These are phyloP conservation scores for Apostichopus californicus DNA, from an alignment of 35 echinoderm and acorn worm genomes.

Conservation along the genomic window DNA sequence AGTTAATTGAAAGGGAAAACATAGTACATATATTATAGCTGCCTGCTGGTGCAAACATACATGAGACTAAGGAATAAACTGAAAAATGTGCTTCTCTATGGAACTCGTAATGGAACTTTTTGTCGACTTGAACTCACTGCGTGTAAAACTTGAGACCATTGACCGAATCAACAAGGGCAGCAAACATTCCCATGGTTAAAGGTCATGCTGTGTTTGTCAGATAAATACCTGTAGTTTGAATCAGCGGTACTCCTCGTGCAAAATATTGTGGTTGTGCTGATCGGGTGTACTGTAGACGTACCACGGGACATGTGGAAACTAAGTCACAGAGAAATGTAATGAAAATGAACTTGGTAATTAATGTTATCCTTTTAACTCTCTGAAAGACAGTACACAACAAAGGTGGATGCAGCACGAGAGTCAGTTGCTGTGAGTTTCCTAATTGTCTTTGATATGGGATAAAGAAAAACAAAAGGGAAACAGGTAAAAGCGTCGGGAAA, in stretches of 20 bases:
- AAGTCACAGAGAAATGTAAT: slow-evolving; percentile 24
- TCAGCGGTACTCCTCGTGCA: slow-evolving; percentile 33
- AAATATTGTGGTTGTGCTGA: slow-evolving; percentile 44
- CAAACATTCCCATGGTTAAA: neutral
- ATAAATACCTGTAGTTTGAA: slow-evolving; percentile 41
- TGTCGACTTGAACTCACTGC: neutral
- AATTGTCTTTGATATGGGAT: no score
- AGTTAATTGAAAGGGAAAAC: no score
- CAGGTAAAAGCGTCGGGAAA: no score
- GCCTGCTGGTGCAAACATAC: no score
- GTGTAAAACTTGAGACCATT: neutral
- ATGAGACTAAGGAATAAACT: no score
- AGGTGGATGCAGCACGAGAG: no score
- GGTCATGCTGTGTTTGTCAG: neutral
- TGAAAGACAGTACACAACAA: no score
- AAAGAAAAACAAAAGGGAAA: no score
- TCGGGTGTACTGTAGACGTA: slow-evolving; percentile 33
- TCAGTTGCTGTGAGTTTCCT: no score
- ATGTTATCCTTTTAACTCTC: neutral
- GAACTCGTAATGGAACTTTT: slow-evolving; percentile 10
- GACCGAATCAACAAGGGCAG: neutral
- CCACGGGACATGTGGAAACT: slow-evolving; percentile 15
- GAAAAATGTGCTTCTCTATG: no score
- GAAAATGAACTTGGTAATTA: neutral
- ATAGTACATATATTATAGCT: no score